Evolutionary conservation across 35 echinoderm and acorn worm genomes (phyloP), one percentile per base, ranked within the genome.

Genomic region (Strongylocentrotus purpuratus): DNA sequence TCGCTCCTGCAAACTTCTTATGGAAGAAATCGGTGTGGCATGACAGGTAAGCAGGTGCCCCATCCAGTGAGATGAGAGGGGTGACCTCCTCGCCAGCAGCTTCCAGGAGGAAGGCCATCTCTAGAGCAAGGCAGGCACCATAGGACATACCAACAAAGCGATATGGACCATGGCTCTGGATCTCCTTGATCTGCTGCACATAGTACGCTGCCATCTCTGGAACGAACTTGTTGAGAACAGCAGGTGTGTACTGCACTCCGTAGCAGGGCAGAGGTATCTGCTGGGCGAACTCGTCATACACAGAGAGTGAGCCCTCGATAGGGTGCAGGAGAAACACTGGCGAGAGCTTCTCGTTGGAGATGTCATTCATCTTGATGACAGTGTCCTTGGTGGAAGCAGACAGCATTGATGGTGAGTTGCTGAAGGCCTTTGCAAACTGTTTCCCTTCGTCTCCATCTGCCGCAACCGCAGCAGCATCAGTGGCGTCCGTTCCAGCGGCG

Each of bases 261-360:
- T 95, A 99, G 94, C 97, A 97, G 31, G 97, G 94, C 25, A 52
- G 60, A 28, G 94, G 31, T 33, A 99, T 65, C 85, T 95, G 88
- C 31, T 95, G 17, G 31, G 94, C 94, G 28, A 99, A 88, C 17
- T 48, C 35, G 20, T 92, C 86, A 41, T 97, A 97, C 0, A 96
- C 86, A 46, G 94, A 71, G 11, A 99, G 78, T 14, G 97, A 95
- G 18, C 96, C 97, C 88, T 99, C 97, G 35, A 99, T 90, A 12
- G 97, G 97, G 48, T 99, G 97, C 28, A 99, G 86, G 15, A 99
- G 93, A 65, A 97, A 95, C 7, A 99, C n/a, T 31, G 94, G 96
- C 0, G 45, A 91, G 18, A 94, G 45, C 7, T 86, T 45, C 20
- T 41, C 88, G 28, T 4, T 86, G 46, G 61, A 60, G 45, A 70